Percentiles rank a stretch among this genome's conserved stretches.
These are phyloP conservation scores for Parnassius mnemosyne DNA, from an alignment of 2,888 invertebrate genomes.

Conservation along the genomic window DNA sequence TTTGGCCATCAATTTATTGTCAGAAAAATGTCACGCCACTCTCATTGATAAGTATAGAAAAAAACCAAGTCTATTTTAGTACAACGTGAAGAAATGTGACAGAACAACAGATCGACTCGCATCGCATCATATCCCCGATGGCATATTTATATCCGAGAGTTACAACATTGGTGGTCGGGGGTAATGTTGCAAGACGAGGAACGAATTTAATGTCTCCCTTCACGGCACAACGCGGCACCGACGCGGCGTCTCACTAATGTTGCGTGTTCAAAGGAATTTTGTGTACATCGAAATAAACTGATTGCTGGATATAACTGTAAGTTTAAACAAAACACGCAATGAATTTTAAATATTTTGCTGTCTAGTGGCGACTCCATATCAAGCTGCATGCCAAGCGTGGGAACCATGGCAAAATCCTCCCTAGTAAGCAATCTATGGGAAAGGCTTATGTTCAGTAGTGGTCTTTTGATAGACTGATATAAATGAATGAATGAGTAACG, in stretches of 20 bases:
- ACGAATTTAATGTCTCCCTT: conserved; percentile 50
- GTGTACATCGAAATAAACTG: conserved; percentile 5
- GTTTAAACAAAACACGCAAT: too few species aligned
- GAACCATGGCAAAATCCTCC: too few species aligned
- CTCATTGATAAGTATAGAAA: not conserved
- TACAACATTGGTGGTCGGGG: conserved; percentile 32
- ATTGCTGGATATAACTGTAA: conserved; percentile 6
- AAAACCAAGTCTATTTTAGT: not conserved
- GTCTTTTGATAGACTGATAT: too few species aligned
- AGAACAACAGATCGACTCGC: conserved; percentile 15
- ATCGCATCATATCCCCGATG: conserved; percentile 24
- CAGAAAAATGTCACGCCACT: too few species aligned
- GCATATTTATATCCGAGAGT: conserved; percentile 27
- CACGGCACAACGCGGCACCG: conserved; percentile 32
- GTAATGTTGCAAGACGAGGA: conserved; percentile 57
- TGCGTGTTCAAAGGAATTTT: conserved; percentile 41
- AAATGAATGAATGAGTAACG: too few species aligned
- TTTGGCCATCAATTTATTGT: too few species aligned
- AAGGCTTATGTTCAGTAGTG: too few species aligned
- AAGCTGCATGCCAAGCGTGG: too few species aligned
- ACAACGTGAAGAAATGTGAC: not conserved
- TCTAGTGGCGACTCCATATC: too few species aligned
- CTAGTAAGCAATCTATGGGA: too few species aligned
- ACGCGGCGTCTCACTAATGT: conserved; percentile 53
- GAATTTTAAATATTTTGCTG: too few species aligned